phyloP scores from a whole-genome alignment of 2,888 invertebrate species.

The Lochmaea capreae region DNA sequence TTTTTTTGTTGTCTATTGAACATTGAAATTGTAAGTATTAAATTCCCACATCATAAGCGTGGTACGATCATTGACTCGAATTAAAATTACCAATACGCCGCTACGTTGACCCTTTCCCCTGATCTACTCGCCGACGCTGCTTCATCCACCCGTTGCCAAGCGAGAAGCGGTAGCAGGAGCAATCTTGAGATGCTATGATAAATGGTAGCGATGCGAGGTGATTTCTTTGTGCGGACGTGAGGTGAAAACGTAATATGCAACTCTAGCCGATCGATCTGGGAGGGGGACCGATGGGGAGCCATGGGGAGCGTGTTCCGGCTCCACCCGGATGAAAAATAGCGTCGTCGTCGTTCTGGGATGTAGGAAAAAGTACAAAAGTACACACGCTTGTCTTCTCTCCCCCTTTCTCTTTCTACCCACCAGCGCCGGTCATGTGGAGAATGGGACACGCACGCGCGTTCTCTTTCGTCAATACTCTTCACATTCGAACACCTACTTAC shows the following conservation, averaged over 20 bases:
- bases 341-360: conserved; percentile 56
- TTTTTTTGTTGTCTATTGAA: too few relatives aligned
- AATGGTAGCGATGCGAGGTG: conserved; percentile 61
- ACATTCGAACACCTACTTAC: conserved; percentile 65
- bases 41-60: not conserved
- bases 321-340: conserved; percentile 66
- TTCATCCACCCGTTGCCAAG: conserved; percentile 42
- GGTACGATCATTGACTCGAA: not conserved
- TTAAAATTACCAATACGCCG: conserved; percentile 4
- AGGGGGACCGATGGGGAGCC: conserved; percentile 37
- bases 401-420: conserved; percentile 42
- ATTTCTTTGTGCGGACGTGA: conserved; percentile 63
- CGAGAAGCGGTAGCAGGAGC: conserved; percentile 37
- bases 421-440: conserved; percentile 59
- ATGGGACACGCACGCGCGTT: conserved; percentile 62
- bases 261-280: conserved; percentile 54
- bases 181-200: conserved; percentile 57
- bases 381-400: conserved; percentile 59
- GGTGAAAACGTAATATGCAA: conserved; percentile 59
- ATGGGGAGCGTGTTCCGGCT: conserved; percentile 55
- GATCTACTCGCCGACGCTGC: conserved; percentile 19
- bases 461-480: conserved; percentile 64
- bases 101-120: conserved; percentile 3
- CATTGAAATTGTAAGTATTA: not conserved
- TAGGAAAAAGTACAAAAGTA: conserved; percentile 63